Evolutionary conservation across 1,140 invertebrate species (phyloP), one percentile per base, ranked within the genome.

Genomic region (Anoplophora glabripennis): DNA sequence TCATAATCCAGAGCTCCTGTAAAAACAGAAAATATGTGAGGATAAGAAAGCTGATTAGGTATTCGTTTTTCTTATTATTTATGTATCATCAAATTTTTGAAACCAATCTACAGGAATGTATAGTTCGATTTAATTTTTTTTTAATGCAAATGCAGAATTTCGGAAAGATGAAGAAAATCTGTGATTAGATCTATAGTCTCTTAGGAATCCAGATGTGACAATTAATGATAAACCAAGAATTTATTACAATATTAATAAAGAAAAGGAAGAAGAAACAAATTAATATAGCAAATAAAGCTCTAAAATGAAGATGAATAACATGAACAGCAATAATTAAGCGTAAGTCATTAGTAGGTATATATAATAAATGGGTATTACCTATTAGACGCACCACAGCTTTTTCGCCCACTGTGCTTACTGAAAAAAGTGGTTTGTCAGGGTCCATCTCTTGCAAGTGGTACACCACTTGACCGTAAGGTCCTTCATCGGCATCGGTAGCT

Each of bases 401-500:
- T 3, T 92, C 92, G 66, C 92, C 89, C 15, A 89, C 80, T 1
- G 93, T 95, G 62, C 87, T 84, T 40, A 96, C 85, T 11, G 85
- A 83, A 73, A 96, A 96, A 40, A 85, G 73, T 48, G 80, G 78
- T 49, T 89, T 85, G 61, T 93, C 89, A 5, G 86, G 87, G 54
- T 92, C 90, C 14, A 88, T 75, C 72, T 92, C 89, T 80, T 93
- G 67, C 11, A 75, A 59, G 44, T 71, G 60, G 53, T 76, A 76
- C 15, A 76, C 71, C 72, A 90, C 90, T 82, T 95, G 92, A 14
- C 93, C 93, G 70, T 94, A 95, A 55, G 90, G 87, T 12, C 93
- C 93, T 78, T 94, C 90, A 75, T 96, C 93, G 28, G 85, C 81
- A 73, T 96, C 93, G 1, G 85, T 90, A 1, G 93, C 93, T 78